Conservation (phyloP, 2,113 vertebrate genomes). For the Spea multiplicata region DNA sequence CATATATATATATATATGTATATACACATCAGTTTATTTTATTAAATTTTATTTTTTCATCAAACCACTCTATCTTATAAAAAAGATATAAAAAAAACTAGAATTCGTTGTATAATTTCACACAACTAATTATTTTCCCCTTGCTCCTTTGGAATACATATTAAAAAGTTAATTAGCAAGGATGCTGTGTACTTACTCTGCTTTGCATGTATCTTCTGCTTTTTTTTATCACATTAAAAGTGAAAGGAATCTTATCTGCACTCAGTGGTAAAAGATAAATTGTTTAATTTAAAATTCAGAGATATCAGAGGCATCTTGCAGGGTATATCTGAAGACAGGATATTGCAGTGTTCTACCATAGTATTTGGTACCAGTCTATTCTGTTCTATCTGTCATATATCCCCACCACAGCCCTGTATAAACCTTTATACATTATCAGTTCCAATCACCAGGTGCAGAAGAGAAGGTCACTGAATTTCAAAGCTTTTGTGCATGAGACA, state of each 20-base stretch:
- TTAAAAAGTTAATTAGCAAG: conserved; percentile 1
- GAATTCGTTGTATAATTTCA: too few species aligned
- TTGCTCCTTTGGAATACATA: neutral
- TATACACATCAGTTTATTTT: neutral
- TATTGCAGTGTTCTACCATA: conserved; percentile 15
- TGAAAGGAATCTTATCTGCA: conserved; percentile 2
- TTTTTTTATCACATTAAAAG: conserved; percentile 15
- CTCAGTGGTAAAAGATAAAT: neutral
- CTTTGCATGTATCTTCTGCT: neutral
- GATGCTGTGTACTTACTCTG: neutral
- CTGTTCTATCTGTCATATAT: neutral
- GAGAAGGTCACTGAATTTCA: conserved; percentile 53
- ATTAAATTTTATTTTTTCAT: neutral
- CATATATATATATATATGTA: neutral
- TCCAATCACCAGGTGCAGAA: conserved; percentile 73
- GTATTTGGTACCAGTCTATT: neutral
- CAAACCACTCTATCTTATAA: too few species aligned
- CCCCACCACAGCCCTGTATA: neutral
- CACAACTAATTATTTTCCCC: too few species aligned
- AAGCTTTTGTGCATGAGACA: conserved; percentile 54
- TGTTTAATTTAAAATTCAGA: conserved; percentile 21
- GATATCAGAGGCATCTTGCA: conserved; percentile 26
- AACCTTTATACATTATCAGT: conserved; percentile 58
- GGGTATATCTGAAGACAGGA: conserved; percentile 5
- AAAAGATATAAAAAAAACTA: neutral